These are phyloP conservation scores for Montipora efflorescens DNA, from an alignment of 64 coral and sea anemone species.

Conservation along the genomic window DNA sequence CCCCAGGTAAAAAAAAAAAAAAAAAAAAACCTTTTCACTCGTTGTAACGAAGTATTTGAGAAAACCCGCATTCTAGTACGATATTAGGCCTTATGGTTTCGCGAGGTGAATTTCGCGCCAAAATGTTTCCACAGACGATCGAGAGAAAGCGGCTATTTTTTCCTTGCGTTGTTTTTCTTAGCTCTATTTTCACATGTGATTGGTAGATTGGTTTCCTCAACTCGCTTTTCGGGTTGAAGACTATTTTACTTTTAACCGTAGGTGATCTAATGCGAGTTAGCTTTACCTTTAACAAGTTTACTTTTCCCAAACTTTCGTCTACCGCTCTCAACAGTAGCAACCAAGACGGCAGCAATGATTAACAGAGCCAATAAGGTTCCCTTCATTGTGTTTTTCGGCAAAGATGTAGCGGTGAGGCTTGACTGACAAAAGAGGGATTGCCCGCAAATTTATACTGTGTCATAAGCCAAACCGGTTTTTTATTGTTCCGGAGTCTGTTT, in stretches of 20 bases:
- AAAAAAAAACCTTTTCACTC: too few relatives aligned
- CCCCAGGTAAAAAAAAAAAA: too few relatives aligned
- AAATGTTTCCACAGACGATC: too few relatives aligned
- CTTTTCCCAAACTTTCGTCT: neutral
- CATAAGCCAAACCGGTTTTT: neutral
- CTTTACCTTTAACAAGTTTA: neutral
- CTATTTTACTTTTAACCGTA: neutral
- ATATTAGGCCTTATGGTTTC: too few relatives aligned
- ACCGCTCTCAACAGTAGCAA: neutral
- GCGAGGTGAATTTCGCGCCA: too few relatives aligned
- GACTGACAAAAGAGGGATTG: neutral
- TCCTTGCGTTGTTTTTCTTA: too few relatives aligned
- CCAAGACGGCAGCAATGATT: neutral
- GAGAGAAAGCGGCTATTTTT: too few relatives aligned
- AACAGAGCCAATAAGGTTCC: neutral
- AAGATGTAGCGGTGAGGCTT: neutral
- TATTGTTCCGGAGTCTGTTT: neutral
- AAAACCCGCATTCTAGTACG: too few relatives aligned
- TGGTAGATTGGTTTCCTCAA: too few relatives aligned
- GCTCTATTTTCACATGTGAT: too few relatives aligned
- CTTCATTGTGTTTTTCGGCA: neutral
- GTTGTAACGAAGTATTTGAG: too few relatives aligned
- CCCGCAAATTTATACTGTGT: neutral
- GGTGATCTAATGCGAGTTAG: neutral
- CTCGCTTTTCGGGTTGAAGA: neutral